Evolutionary conservation across 2,797 vertebrate species (phyloP).

Genomic region (Merluccius polli): DNA sequence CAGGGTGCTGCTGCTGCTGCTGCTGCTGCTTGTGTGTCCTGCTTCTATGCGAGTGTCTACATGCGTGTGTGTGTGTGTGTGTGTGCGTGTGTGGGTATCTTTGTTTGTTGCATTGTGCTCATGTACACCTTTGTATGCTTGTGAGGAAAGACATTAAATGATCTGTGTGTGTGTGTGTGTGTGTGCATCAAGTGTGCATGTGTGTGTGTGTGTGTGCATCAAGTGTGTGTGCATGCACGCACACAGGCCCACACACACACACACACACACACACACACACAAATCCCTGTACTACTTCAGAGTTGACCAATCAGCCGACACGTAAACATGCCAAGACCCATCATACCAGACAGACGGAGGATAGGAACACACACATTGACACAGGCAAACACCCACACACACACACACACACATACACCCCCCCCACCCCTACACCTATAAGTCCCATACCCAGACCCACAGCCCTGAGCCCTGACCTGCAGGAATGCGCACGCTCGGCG

Average conservation of each 20-base stretch:
- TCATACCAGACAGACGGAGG: conserved; percentile 5
- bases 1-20: background rate
- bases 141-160: background rate
- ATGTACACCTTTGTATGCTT: background rate
- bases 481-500: conserved; percentile 63
- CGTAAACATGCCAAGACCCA: conserved; percentile 45
- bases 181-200: background rate
- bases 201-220: background rate
- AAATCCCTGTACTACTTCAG: conserved; percentile 40
- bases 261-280: conserved; percentile 8
- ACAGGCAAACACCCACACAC: conserved; percentile 11
- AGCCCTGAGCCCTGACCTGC: conserved; percentile 61
- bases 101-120: background rate
- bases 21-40: background rate
- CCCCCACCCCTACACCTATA: too few species aligned
- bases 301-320: conserved; percentile 29
- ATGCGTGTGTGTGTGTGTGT: background rate
- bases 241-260: background rate
- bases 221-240: background rate
- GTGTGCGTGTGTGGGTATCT: conserved; percentile 9
- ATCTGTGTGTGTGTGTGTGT: background rate
- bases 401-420: conserved; percentile 27
- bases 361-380: conserved; percentile 2
- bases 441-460: background rate
- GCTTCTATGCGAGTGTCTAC: background rate